Conservation (phyloP, 2,888 invertebrate species). For the Choristoneura rosaceana region DNA sequence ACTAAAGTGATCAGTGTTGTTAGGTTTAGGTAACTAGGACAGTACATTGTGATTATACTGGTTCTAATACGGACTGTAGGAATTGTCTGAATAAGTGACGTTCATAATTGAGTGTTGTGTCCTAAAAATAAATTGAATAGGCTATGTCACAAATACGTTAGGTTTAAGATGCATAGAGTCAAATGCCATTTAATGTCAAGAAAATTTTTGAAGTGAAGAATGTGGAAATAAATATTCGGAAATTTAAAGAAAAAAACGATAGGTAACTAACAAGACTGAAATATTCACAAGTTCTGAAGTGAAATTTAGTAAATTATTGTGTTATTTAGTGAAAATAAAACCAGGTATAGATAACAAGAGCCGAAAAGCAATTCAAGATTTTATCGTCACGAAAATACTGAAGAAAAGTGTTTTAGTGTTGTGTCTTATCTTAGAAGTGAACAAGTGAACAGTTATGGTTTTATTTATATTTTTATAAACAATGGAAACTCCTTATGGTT, state of each 20-base stretch:
- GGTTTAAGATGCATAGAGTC: too few species aligned
- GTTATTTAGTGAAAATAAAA: background rate
- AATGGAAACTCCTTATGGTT: background rate
- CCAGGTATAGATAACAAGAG: background rate
- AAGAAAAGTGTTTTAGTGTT: constrained; percentile 2
- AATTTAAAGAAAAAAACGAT: background rate
- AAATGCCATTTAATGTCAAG: too few species aligned
- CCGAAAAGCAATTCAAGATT: background rate
- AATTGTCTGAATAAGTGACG: background rate
- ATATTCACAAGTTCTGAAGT: background rate
- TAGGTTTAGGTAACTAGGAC: background rate
- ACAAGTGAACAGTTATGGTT: background rate
- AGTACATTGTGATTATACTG: background rate
- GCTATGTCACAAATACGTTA: too few species aligned
- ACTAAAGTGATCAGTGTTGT: too few species aligned
- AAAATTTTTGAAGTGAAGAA: too few species aligned
- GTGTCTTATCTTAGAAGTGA: background rate
- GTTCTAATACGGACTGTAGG: background rate
- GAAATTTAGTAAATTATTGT: background rate
- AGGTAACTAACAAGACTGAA: background rate
- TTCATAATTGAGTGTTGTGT: background rate
- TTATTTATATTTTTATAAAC: background rate
- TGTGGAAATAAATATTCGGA: background rate
- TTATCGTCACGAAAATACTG: background rate
- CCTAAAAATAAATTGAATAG: background rate